phyloP scores from a whole-genome alignment of 1,140 invertebrate species.

The Orussus abietinus region DNA sequence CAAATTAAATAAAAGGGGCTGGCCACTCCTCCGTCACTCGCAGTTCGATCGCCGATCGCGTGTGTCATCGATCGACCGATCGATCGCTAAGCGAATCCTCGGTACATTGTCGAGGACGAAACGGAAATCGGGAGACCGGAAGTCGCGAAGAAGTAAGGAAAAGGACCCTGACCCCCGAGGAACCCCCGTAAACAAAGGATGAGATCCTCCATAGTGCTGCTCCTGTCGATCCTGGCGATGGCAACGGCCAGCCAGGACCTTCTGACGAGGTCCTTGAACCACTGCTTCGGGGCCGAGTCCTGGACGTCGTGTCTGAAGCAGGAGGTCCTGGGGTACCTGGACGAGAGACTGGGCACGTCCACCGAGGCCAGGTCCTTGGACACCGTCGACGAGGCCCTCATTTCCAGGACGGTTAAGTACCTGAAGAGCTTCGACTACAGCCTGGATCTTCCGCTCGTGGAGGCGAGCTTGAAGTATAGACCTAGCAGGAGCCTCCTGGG shows the following conservation, averaged over 20 bases:
- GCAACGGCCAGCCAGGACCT: slow-evolving; percentile 60
- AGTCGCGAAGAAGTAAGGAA: too few relatives aligned
- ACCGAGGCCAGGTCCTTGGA: slow-evolving; percentile 57
- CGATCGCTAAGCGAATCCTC: slow-evolving; percentile 14
- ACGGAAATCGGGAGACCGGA: background rate
- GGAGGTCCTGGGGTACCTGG: slow-evolving; percentile 69
- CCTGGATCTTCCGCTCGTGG: slow-evolving; percentile 60
- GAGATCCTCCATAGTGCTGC: slow-evolving; percentile 30
- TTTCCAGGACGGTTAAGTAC: slow-evolving; percentile 65
- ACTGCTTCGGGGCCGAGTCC: slow-evolving; percentile 63
- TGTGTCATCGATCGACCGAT: slow-evolving; percentile 22
- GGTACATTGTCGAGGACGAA: background rate
- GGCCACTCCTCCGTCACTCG: slow-evolving; percentile 52
- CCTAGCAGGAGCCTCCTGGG: slow-evolving; percentile 48
- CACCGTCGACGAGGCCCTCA: slow-evolving; percentile 70
- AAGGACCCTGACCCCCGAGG: slow-evolving; percentile 20
- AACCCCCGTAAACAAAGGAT: slow-evolving; percentile 25
- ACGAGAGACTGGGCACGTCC: slow-evolving; percentile 62
- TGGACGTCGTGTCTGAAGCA: slow-evolving; percentile 68
- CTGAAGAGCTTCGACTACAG: slow-evolving; percentile 68
- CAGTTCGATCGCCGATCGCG: slow-evolving; percentile 52
- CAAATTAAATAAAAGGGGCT: slow-evolving; percentile 55
- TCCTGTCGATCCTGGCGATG: slow-evolving; percentile 28
- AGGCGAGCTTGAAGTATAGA: slow-evolving; percentile 47
- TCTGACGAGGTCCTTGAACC: slow-evolving; percentile 65